Evolutionary conservation across 2,113 vertebrate genomes (phyloP), one percentile per base, ranked within the genome.

Genomic region (Pelodiscus sinensis): DNA sequence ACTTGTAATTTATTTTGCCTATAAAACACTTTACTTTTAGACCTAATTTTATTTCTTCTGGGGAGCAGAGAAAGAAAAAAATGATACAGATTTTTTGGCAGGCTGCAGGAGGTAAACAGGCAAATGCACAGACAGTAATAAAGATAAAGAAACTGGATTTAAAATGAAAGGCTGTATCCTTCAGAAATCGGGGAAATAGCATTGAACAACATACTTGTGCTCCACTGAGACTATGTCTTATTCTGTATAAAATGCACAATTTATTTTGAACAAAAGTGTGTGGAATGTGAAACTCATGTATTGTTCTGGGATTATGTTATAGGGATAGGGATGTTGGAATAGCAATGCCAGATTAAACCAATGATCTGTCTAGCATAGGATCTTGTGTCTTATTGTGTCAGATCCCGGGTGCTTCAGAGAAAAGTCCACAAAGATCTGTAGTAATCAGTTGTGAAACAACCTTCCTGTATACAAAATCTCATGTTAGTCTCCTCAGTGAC

Each of bases 1-100:
- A 2, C 82, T 96, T 97, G 71, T 95, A 97, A 97, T 97, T 96
- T 97, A 96, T 96, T 97, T 97, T 96, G 22, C 60, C 65, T 96
- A 86, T 94, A 96, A 97, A 98, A 96, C 65, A 96, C 55, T 95
- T 87, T 85, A 82, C 24, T 96, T 97, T 95, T 95, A 97, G 96
- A 95, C n/a, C 9, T 82, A 88, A 94, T 97, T 97, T 94, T 96
- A 81, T 94, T 96, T 89, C 62, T 96, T 94, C 60, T 90, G 56
- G 81, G 71, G 44, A 90, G 4, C 78, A 9, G 52, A 90, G 85
- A 89, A 92, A 58, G 90, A 95, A 12, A 60, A 44, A 92, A 93
- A 79, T 0, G 2, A 1, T 50, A 27, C 2, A n/a, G 5, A 56
- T 82, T 95, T 94, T 87, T 51, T 95, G 29, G 25, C 58, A 82